phyloP scores from a whole-genome alignment of 30 jellyfish, hydroid and myxozoan genomes.

The Clytia hemisphaerica region DNA sequence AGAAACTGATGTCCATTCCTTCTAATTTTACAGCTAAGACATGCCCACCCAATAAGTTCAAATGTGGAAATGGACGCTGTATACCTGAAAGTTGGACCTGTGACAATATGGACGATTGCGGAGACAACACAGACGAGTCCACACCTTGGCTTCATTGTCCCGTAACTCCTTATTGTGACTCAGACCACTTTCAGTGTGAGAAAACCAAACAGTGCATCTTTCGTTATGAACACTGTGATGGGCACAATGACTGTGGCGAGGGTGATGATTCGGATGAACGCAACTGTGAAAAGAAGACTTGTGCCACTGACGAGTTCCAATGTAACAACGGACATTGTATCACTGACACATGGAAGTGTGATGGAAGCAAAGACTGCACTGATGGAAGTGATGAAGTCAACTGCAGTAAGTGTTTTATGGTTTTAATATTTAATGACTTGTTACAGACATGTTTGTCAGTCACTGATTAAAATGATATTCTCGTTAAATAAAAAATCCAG shows the following conservation, averaged over 20 bases:
- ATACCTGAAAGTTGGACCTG: slow-evolving; percentile 20
- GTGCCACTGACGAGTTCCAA: slow-evolving; percentile 27
- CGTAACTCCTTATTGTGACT: slow-evolving; percentile 38
- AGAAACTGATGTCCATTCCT: background rate
- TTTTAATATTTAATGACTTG: no score
- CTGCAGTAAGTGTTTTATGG: slow-evolving; percentile 84
- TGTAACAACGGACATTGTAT: slow-evolving; percentile 61
- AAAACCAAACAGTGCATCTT: slow-evolving; percentile 43
- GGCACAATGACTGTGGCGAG: slow-evolving; percentile 53
- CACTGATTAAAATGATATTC: no score
- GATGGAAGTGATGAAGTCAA: slow-evolving; percentile 66
- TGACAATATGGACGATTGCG: slow-evolving; percentile 56
- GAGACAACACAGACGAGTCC: slow-evolving; percentile 83
- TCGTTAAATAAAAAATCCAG: no score
- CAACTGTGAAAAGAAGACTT: slow-evolving; percentile 58
- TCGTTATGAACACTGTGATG: slow-evolving; percentile 46
- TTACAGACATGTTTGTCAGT: no score
- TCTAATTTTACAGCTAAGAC: background rate
- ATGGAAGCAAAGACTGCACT: slow-evolving; percentile 49
- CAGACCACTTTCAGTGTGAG: slow-evolving; percentile 58
- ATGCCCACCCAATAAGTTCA: background rate
- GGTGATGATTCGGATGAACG: slow-evolving; percentile 67
- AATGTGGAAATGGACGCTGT: slow-evolving; percentile 21
- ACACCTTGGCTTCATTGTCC: no score
- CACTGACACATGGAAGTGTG: slow-evolving; percentile 47